These are phyloP conservation scores for Antennarius maculatus DNA, from an alignment of 2,797 vertebrate species.

Conservation along the genomic window DNA sequence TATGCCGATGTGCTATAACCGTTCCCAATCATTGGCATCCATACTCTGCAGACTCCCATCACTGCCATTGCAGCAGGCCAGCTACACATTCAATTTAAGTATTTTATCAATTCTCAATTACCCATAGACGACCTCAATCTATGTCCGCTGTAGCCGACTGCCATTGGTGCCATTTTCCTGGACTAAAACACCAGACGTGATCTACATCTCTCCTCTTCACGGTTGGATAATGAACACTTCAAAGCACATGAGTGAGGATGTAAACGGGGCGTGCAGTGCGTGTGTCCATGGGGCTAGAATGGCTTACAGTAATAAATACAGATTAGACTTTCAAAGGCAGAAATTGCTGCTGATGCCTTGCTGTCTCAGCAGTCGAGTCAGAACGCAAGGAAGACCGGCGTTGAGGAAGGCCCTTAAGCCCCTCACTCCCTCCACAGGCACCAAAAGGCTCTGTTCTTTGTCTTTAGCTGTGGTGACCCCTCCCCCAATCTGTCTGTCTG, in stretches of 20 bases:
- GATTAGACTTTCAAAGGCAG: constrained; percentile 19
- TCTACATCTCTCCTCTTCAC: constrained; percentile 32
- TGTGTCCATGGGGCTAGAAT: constrained; percentile 24
- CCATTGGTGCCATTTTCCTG: constrained; percentile 16
- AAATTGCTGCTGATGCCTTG: constrained; percentile 38
- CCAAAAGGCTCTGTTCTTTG: constrained; percentile 80
- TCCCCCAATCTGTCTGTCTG: constrained; percentile 75
- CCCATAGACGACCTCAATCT: constrained; percentile 56
- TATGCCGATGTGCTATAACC: constrained; percentile 49
- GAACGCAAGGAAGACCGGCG: constrained; percentile 59
- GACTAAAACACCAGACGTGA: constrained; percentile 38
- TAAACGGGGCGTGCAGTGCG: constrained; percentile 11
- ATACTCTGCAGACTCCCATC: constrained; percentile 27
- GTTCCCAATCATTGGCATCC: constrained; percentile 43
- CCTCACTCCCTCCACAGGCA: constrained; percentile 56
- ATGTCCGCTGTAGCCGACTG: constrained; percentile 23
- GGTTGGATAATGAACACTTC: constrained; percentile 27
- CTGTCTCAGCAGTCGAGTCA: constrained; percentile 70
- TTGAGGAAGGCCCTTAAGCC: constrained; percentile 48
- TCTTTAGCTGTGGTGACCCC: constrained; percentile 78
- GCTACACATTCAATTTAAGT: constrained; percentile 39
- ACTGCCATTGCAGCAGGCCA: constrained; percentile 53
- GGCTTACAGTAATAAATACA: constrained; percentile 50
- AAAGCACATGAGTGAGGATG: constrained; percentile 38
- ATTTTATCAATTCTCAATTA: constrained; percentile 65